Evolutionary conservation across 2,797 vertebrate species (phyloP).

Genomic region (Betta splendens): DNA sequence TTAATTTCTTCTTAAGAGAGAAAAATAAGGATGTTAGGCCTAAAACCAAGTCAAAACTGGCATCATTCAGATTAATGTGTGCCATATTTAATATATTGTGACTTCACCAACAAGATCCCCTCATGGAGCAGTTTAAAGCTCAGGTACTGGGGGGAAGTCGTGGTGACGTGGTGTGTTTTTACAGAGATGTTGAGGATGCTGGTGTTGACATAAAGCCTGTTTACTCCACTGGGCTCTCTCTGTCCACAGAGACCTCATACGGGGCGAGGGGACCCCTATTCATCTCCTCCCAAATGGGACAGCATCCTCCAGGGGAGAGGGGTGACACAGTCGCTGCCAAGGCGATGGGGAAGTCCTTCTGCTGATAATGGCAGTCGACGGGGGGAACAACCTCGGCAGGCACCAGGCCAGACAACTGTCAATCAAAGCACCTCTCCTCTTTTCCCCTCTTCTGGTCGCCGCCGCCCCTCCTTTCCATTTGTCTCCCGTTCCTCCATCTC

Average conservation of each 20-base stretch:
- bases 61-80: too few species aligned
- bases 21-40: background rate
- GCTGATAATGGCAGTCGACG: conserved; percentile 87
- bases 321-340: conserved; percentile 78
- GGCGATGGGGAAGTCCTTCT: conserved; percentile 82
- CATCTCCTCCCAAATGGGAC: conserved; percentile 80
- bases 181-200: conserved; percentile 56
- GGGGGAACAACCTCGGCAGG: conserved; percentile 84
- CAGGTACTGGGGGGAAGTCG: conserved; percentile 4
- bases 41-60: conserved; percentile 24
- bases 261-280: conserved; percentile 79
- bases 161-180: conserved; percentile 27
- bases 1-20: conserved; percentile 16
- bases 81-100: too few species aligned
- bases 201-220: conserved; percentile 77
- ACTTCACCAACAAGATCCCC: conserved; percentile 1
- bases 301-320: conserved; percentile 80
- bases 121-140: conserved; percentile 12
- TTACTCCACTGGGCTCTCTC: conserved; percentile 71
- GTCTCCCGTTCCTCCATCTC: conserved; percentile 40
- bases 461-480: conserved; percentile 38
- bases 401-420: conserved; percentile 81
- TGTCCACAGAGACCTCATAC: conserved; percentile 77
- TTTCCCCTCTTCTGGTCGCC: conserved; percentile 47
- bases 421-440: conserved; percentile 72